Base-by-base conservation (phyloP, 2,797 vertebrate genomes). In the Platyrinchus mystaceus region DNA sequence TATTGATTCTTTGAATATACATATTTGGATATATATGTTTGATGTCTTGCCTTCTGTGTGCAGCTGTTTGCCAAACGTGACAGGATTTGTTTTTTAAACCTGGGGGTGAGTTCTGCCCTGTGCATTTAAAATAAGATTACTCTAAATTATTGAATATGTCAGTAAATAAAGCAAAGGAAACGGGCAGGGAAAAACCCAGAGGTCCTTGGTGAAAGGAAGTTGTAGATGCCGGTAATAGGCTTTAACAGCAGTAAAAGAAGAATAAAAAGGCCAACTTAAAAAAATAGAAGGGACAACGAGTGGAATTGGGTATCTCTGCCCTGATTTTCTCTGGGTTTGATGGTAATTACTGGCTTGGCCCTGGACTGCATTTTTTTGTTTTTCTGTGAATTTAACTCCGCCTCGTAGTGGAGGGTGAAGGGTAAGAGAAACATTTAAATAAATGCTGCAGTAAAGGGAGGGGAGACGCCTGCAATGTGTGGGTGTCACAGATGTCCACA, bases 71-170 rank as follows among this genome's bases (percentile, higher is more conserved):
- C 91, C 74, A 87, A 93, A 95, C 19, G 41, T 70, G 68, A 85
- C 87, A 76, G 82, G 87, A 67, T 95, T 96, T 93, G 78, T 92
- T 96, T 94, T 96, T 91, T 89, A 96, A 96, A 97, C 90, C 94
- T 92, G 77, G 79, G 87, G 92, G 94, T 46, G 14, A 96, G 90
- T 94, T 95, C 94, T 97, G 90, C 83, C 89, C 87, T 84, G 63
- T 84, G 86, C 85, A 79, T 96, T 95, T 96, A 97, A 93, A 96
- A 94, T 86, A 88, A 76, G 67, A 81, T 95, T 93, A 94, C 91
- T 92, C 80, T 96, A 93, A 96, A 96, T 96, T 97, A 97, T 97
- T 96, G 94, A 97, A 94, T 66, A 73, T 94, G 84, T 94, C 88
- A 87, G 78, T 95, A 91, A 97, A 92, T 95, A 95, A 96, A 94